These are phyloP conservation scores for Semaprochilodus insignis DNA, from an alignment of 2,797 vertebrate species.

Conservation along the genomic window DNA sequence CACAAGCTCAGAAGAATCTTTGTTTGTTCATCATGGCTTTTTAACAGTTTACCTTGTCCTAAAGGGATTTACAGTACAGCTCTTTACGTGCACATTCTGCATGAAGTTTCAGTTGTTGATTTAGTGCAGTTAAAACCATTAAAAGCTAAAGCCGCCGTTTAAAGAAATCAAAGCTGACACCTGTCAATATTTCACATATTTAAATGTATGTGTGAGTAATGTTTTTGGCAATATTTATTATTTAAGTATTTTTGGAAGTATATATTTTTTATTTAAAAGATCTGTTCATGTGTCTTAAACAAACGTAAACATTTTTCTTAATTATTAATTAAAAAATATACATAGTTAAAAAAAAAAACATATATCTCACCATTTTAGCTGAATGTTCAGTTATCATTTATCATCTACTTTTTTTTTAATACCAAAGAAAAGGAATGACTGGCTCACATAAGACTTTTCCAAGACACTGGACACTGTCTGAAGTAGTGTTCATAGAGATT, in stretches of 20 bases:
- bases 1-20: conserved; percentile 11
- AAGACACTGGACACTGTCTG: conserved; percentile 2
- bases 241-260: too few relatives aligned
- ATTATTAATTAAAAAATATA: not conserved
- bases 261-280: not conserved
- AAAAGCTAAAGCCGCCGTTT: not conserved
- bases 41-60: not conserved
- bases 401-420: not conserved
- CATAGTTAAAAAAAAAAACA: not conserved
- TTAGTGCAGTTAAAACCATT: too few relatives aligned
- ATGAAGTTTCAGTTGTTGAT: not conserved
- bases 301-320: not conserved
- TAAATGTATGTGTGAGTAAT: too few relatives aligned
- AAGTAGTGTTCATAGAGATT: not conserved
- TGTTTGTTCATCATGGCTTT: conserved; percentile 16
- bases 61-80: not conserved
- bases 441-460: not conserved
- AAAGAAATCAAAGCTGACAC: too few relatives aligned
- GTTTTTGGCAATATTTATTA: too few relatives aligned
- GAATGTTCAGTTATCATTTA: not conserved
- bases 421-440: not conserved
- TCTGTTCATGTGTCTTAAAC: not conserved
- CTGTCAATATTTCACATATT: too few relatives aligned
- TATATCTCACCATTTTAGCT: not conserved
- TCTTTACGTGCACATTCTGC: not conserved